A percentile compares a stretch with the other conserved stretches of the same genome.
These are phyloP conservation scores for Chaetodon auriga DNA, from an alignment of 2,113 vertebrate genomes.

Conservation along the genomic window DNA sequence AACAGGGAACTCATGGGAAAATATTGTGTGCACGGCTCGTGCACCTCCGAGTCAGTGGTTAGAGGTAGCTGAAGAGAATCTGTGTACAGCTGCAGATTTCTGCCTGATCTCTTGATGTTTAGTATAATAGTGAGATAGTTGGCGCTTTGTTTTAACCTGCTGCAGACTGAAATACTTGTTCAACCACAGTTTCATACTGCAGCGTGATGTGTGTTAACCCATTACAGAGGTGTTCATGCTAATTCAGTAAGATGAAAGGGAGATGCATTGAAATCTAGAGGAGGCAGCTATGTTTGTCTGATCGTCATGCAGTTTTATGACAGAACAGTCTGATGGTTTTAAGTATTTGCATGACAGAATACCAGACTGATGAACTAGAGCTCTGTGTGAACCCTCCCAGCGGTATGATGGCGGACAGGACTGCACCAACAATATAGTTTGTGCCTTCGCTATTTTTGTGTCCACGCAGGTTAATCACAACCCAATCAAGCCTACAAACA, in stretches of 20 bases:
- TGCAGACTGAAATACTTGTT: neutral
- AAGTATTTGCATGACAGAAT: slow-evolving; percentile 1
- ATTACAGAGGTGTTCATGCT: neutral
- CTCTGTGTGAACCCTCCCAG: neutral
- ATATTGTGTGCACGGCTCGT: neutral
- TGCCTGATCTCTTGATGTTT: neutral
- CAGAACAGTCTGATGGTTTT: neutral
- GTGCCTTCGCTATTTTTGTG: neutral
- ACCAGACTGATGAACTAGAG: neutral
- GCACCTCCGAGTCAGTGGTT: neutral
- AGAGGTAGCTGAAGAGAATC: neutral
- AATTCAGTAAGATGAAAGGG: neutral
- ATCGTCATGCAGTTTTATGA: neutral
- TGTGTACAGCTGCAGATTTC: neutral
- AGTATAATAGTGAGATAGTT: neutral
- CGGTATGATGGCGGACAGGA: neutral
- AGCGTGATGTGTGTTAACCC: neutral
- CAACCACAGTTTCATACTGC: neutral
- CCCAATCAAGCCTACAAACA: neutral
- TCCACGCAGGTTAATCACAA: neutral
- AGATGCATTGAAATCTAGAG: neutral
- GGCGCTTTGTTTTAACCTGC: neutral
- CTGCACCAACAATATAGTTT: neutral
- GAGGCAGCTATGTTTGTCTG: neutral
- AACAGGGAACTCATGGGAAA: slow-evolving; percentile 29